These are phyloP conservation scores for Mustela nigripes DNA, from an alignment of 2,113 vertebrate genomes.

Conservation along the genomic window DNA sequence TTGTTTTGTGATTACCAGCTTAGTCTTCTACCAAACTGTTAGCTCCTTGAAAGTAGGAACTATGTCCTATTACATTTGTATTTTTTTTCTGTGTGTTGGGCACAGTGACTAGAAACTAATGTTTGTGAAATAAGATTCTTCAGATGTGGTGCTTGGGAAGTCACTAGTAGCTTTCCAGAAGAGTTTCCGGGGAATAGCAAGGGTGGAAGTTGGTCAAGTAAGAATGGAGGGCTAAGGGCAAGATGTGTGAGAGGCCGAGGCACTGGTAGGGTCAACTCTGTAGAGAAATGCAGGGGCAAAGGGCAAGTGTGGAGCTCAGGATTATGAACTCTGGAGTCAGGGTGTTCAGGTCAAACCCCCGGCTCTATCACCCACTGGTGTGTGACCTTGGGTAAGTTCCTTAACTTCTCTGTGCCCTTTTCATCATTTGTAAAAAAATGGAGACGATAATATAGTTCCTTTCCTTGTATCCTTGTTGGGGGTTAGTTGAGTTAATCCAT, in stretches of 20 bases:
- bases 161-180: background rate
- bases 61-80: background rate
- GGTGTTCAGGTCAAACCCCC: background rate
- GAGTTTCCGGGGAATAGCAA: background rate
- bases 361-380: background rate
- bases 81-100: background rate
- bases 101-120: background rate
- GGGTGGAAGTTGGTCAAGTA: background rate
- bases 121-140: conserved; percentile 9
- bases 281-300: background rate
- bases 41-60: background rate
- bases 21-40: background rate
- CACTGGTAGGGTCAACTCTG: background rate
- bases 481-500: background rate
- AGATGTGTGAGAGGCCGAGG: background rate
- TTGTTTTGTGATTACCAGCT: background rate
- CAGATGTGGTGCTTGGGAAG: background rate
- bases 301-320: background rate
- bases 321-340: background rate
- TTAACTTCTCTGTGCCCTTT: background rate
- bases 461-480: background rate
- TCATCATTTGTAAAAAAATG: background rate
- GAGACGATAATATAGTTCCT: background rate
- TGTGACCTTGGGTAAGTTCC: background rate
- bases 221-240: background rate